phyloP scores from a whole-genome alignment of 2,888 invertebrate genomes.

The Anoplius nigerrimus region DNA sequence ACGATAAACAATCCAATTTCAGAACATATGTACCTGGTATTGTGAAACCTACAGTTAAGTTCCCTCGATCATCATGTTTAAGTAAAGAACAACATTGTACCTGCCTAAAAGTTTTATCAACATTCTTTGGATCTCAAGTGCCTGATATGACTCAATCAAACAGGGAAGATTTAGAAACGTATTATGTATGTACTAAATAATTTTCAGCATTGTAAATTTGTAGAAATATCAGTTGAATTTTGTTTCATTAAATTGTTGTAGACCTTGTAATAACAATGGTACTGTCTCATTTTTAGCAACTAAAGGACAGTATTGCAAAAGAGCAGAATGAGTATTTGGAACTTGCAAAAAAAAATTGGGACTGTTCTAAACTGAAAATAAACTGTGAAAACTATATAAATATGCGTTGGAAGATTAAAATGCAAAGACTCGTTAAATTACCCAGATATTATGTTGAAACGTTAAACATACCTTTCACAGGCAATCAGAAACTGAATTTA shows the following conservation, averaged over 20 bases:
- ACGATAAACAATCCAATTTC: neutral
- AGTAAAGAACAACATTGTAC: slow-evolving; percentile 48
- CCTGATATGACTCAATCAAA: slow-evolving; percentile 40
- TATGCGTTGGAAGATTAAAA: slow-evolving; percentile 54
- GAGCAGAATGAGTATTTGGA: slow-evolving; percentile 61
- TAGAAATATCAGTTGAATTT: neutral
- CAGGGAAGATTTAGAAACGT: slow-evolving; percentile 51
- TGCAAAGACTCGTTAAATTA: slow-evolving; percentile 41
- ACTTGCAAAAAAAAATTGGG: slow-evolving; percentile 56
- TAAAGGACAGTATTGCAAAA: slow-evolving; percentile 40
- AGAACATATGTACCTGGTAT: slow-evolving; percentile 56
- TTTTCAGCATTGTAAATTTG: slow-evolving; percentile 33
- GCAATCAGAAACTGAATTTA: slow-evolving; percentile 48
- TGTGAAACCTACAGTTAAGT: slow-evolving; percentile 35
- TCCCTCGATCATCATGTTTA: slow-evolving; percentile 50
- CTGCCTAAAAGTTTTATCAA: slow-evolving; percentile 53
- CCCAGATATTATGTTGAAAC: slow-evolving; percentile 59
- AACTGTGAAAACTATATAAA: slow-evolving; percentile 50
- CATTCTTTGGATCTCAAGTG: slow-evolving; percentile 48
- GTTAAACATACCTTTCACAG: slow-evolving; percentile 54
- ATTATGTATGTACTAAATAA: slow-evolving; percentile 26
- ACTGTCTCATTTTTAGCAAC: slow-evolving; percentile 16
- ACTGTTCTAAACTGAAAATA: slow-evolving; percentile 31
- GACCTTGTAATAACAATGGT: neutral
- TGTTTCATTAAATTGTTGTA: slow-evolving; percentile 7